Base-by-base conservation (phyloP, 1,140 invertebrate species). In the Nasonia vitripennis region DNA sequence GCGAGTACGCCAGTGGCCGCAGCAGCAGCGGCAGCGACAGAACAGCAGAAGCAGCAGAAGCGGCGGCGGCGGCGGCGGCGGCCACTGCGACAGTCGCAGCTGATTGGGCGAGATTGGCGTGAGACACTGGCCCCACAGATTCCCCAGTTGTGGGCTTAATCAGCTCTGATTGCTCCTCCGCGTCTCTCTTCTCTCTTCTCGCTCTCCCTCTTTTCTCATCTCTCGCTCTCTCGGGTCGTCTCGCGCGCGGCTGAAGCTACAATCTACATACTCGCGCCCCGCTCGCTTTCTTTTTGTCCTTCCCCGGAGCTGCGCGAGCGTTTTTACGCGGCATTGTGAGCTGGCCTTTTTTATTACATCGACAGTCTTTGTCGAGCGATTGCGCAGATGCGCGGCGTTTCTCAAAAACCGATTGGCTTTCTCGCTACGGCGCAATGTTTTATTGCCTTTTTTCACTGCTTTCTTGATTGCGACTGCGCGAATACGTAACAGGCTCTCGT, bases 91-190 rank as follows among this genome's bases (percentile, higher is more conserved):
- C 41, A 62, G 85, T 41, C 23, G 51, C 89, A 87, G 90, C 91
- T 93, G 92, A 93, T 93, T 93, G 92, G 92, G 89, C 88, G 92
- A 92, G 92, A 93, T 93, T 93, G 92, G 92, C 93, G 93, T 93
- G 93, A 93, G 93, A 93, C 92, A 92, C 92, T 91, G 91, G 92
- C 91, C 92, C 92, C 92, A 93, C 93, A 93, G 93, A 93, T 93
- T 93, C 93, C 92, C 93, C 93, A 93, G 93, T 93, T 93, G 92
- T 92, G 92, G 92, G 93, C 93, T 93, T 93, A 93, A 93, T 93
- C 92, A 93, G 90, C 93, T 93, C 92, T 93, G 93, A 93, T 93
- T 93, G 92, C 93, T 92, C 89, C 88, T 90, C 88, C 90, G 89
- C 90, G 89, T 89, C 90, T 89, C 86, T 88, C 87, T 67, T 68